Evolutionary conservation across 37 sponge, comb jelly and placozoan species (phyloP).

Genomic region (Chondrosia reniformis): DNA sequence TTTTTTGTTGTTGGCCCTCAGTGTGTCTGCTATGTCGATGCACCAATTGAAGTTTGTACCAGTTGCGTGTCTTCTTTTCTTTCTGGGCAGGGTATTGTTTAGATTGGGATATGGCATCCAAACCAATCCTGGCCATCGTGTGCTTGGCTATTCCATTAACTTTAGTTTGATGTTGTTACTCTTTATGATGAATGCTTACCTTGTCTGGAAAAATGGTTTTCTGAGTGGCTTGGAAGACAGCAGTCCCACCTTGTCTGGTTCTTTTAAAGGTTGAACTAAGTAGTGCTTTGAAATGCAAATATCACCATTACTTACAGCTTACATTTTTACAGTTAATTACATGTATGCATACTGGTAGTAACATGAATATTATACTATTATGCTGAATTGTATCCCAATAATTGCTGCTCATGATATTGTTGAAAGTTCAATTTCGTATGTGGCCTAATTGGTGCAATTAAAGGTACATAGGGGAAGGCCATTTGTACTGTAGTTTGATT

Average conservation of each 20-base stretch:
- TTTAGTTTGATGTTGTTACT: not conserved
- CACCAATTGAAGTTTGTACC: conserved; percentile 52
- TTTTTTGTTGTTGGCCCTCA: not conserved
- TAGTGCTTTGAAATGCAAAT: too few species aligned
- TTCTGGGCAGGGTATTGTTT: conserved; percentile 50
- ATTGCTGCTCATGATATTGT: too few species aligned
- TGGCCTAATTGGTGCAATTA: too few species aligned
- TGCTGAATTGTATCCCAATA: too few species aligned
- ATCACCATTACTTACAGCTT: too few species aligned
- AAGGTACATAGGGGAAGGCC: too few species aligned
- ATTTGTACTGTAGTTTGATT: too few species aligned
- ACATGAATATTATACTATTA: too few species aligned
- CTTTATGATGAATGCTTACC: not conserved
- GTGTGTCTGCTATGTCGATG: conserved; percentile 8
- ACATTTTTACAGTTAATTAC: too few species aligned
- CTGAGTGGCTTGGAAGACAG: not conserved
- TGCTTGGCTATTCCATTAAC: conserved; percentile 33
- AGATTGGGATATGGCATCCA: conserved; percentile 49
- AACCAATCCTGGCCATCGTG: conserved; percentile 31
- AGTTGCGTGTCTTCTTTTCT: conserved; percentile 18
- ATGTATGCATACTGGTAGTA: too few species aligned
- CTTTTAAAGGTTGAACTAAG: too few species aligned
- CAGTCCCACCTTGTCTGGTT: not conserved
- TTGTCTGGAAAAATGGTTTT: not conserved
- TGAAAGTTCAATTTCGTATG: too few species aligned